Evolutionary conservation across 1,140 invertebrate species (phyloP), one percentile per base, ranked within the genome.

Genomic region (Papilio aristodemus): DNA sequence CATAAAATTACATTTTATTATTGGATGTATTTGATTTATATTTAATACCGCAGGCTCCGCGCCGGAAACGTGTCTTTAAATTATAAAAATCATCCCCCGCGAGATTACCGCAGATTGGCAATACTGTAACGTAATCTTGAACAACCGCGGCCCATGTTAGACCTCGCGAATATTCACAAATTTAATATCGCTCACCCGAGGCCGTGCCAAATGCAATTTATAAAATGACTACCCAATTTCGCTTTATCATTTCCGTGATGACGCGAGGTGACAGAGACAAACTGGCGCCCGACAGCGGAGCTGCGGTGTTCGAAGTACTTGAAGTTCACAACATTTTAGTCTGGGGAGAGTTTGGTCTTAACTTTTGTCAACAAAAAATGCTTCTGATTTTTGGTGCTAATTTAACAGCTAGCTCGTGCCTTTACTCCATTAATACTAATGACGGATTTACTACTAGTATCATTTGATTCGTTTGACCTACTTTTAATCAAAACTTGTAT

Each of bases 221-320:
- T 75, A 70, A 82, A 84, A 84, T 84, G 80, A 84, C 78, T 84
- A 76, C 80, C 82, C 77, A 78, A 84, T 84, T 82, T 76, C 73
- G 67, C 82, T 74, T 76, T 75, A 74, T 76, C 69, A 79, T 84
- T 81, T 84, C 74, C 81, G 72, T 63, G 69, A 62, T 58, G 57
- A 58, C 13, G 57, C 25, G 22, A 25, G 0, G 17, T 22, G 19
- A 54, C 46, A 54, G 19, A 11, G 19, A 25, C 11, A 54, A 25
- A 11, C 19, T 9, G 5, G 10, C 19, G 11, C 19, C 46, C 27
- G 27, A 3, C 27, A 6, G 27, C 6, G 6, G 2, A 3, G 5
- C 11, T 54, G 5, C 5, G 9, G 2, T 10, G 19, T 2, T 11
- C 5, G 8, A 54, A 10, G 19, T 54, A 10, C 22, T 54, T 22